phyloP scores from a whole-genome alignment of 2,113 vertebrate genomes.

The Martes martes region DNA sequence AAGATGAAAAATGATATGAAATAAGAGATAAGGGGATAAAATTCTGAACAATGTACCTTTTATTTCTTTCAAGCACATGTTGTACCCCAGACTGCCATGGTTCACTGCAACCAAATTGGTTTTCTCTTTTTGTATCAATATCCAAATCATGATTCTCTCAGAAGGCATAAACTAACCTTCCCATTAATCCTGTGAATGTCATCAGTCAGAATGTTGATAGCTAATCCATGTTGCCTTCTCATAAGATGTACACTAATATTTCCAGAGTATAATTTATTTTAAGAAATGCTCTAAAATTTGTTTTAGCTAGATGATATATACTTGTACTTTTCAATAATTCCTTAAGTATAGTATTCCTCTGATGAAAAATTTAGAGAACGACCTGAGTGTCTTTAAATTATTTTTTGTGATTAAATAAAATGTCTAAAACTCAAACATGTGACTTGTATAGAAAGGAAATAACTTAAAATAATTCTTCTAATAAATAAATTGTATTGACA shows the following conservation, averaged over 20 bases:
- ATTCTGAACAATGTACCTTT: slow-evolving; percentile 54
- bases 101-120: slow-evolving; percentile 74
- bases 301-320: not conserved
- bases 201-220: slow-evolving; percentile 44
- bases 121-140: slow-evolving; percentile 66
- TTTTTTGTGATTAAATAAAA: not conserved
- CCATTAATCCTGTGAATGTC: slow-evolving; percentile 66
- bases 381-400: not conserved
- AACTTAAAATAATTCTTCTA: slow-evolving; percentile 4
- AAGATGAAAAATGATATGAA: slow-evolving; percentile 72
- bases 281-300: slow-evolving; percentile 11
- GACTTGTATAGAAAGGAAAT: not conserved
- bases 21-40: slow-evolving; percentile 41
- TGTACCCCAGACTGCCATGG: slow-evolving; percentile 54
- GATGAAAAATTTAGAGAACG: not conserved
- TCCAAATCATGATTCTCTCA: slow-evolving; percentile 57
- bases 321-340: not conserved
- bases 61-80: slow-evolving; percentile 58
- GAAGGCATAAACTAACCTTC: slow-evolving; percentile 50
- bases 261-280: slow-evolving; percentile 5
- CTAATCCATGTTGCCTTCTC: not conserved
- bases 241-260: not conserved
- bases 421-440: not conserved
- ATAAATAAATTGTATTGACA: not conserved
- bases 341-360: not conserved